Evolutionary conservation across 2,113 vertebrate genomes (phyloP), one percentile per base, ranked within the genome.

Genomic region (Pteropus alecto): DNA sequence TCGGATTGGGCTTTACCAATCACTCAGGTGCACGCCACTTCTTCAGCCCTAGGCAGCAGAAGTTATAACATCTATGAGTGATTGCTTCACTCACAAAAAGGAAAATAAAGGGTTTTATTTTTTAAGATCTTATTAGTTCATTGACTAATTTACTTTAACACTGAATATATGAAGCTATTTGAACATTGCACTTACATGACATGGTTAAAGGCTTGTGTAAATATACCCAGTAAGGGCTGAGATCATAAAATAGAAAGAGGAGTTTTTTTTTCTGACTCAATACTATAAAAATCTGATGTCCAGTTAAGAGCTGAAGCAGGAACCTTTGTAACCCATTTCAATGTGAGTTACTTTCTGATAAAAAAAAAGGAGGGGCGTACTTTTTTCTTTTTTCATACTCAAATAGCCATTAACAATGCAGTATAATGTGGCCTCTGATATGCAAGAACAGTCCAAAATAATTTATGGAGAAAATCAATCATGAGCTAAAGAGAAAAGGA

Each of bases 371-470:
- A 2, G 10, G 8, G 10, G 2, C 8, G 48, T 9, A 79, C 28
- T 63, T 46, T 24, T 56, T 54, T 38, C 38, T 38, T 77, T 77
- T 56, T 58, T 15, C 22, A 56, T 93, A 94, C 16, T 70, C 15
- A 46, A 38, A 24, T 19, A 87, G 2, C 19, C 22, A 12, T 97
- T 94, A 97, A 93, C 12, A 46, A n/a, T 51, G 7, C 0, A 18
- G 82, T 94, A 85, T 92, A 94, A 60, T 89, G 38, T 73, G 97
- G 71, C 76, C 84, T 48, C 46, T 92, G 71, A 95, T 71, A 22
- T 73, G 96, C 74, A 38, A 93, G 90, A 82, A 84, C 67, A 22
- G 88, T 84, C 91, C 61, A 71, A 87, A 12, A 6, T 77, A 97
- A 95, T 90, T 51, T 88, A 61, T 90, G 38, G 82, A 70, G 79